Evolutionary conservation across 2,797 vertebrate species (phyloP).

Genomic region (Corythornis leucogaster): DNA sequence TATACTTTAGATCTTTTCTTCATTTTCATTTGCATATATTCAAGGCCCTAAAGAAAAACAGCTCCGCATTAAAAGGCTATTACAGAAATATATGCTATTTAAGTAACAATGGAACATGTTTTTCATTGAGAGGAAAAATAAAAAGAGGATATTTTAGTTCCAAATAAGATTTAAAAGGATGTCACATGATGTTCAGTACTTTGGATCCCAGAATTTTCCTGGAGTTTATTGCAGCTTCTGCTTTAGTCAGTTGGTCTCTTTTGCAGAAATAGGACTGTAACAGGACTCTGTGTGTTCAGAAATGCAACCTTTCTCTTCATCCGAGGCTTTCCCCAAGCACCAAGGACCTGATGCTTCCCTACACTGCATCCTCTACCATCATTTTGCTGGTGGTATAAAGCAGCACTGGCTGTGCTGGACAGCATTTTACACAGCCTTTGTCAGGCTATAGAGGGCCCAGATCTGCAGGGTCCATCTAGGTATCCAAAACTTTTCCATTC

Average conservation of each 20-base stretch:
- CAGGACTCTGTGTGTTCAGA: background rate
- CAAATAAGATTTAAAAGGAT: slow-evolving; percentile 34
- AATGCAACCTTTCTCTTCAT: background rate
- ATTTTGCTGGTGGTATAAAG: background rate
- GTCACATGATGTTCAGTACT: background rate
- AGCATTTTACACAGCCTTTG: background rate
- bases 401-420: accelerated
- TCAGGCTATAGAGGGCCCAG: background rate
- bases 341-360: background rate
- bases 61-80: slow-evolving; percentile 59
- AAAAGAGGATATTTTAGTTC: slow-evolving; percentile 13
- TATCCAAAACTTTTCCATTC: background rate
- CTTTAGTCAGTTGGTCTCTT: background rate
- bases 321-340: background rate
- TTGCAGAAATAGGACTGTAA: background rate
- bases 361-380: background rate
- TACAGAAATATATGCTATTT: slow-evolving; percentile 63
- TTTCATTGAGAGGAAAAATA: background rate
- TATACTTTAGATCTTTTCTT: slow-evolving; percentile 25
- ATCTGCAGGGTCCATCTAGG: background rate
- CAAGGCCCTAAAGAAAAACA: slow-evolving; percentile 58
- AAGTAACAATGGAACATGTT: slow-evolving; percentile 36
- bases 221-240: background rate
- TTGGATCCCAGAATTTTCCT: background rate
- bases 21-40: slow-evolving; percentile 56